A percentile compares a stretch with the other conserved stretches of the same genome.
These are phyloP conservation scores for Horisme vitalbata DNA, from an alignment of 2,888 invertebrate species.

Conservation along the genomic window DNA sequence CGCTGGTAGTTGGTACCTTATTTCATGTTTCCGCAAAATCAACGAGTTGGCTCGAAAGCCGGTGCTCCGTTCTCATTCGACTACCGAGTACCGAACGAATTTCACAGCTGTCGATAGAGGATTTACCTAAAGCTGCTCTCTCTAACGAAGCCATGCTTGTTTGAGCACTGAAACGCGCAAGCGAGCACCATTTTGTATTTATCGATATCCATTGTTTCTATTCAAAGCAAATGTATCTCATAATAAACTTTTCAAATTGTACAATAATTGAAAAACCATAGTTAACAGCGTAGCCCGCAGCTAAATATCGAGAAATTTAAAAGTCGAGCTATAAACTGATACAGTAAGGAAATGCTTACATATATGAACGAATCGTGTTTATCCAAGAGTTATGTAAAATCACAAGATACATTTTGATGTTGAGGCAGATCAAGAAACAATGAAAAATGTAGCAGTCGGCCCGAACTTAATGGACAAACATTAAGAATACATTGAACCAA, in stretches of 20 bases:
- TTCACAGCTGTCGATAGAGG: constrained; percentile 55
- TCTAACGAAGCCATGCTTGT: constrained; percentile 62
- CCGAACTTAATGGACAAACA: background rate
- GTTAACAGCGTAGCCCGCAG: constrained; percentile 3
- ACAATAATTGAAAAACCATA: constrained; percentile 10
- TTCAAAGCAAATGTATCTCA: constrained; percentile 19
- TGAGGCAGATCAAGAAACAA: background rate
- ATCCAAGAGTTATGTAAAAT: background rate
- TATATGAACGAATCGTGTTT: constrained; percentile 9
- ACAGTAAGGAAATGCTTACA: constrained; percentile 8
- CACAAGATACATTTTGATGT: background rate
- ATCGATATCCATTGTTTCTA: constrained; percentile 38
- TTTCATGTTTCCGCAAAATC: constrained; percentile 24
- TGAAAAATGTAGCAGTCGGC: background rate
- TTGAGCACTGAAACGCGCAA: constrained; percentile 42
- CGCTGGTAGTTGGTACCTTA: constrained; percentile 9
- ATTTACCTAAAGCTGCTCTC: constrained; percentile 55
- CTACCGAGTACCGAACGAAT: constrained; percentile 49
- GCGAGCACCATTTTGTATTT: constrained; percentile 42
- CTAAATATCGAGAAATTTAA: background rate
- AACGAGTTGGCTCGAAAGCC: constrained; percentile 34
- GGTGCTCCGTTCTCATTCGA: constrained; percentile 40
- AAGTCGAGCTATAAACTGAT: constrained; percentile 10
- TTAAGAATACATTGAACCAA: background rate
- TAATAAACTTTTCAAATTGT: constrained; percentile 22